These are phyloP conservation scores for Tyto alba DNA, from an alignment of 2,113 vertebrate species.

Conservation along the genomic window DNA sequence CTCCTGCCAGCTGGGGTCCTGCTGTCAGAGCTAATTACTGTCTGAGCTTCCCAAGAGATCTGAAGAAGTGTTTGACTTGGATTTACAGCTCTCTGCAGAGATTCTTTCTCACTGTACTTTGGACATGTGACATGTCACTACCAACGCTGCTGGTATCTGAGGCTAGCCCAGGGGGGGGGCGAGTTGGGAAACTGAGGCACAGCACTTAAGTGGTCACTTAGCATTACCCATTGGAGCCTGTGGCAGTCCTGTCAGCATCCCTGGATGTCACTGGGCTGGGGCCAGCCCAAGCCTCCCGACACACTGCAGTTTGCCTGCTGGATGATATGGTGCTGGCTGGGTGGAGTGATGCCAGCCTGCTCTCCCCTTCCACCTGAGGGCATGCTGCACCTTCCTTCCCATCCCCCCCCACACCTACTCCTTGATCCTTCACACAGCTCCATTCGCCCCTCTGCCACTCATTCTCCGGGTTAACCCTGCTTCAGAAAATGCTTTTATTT, in stretches of 20 bases:
- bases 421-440: neutral
- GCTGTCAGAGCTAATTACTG: neutral
- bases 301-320: neutral
- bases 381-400: neutral
- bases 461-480: neutral
- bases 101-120: neutral
- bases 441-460: neutral
- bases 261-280: neutral
- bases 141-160: neutral
- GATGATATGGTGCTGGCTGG: neutral
- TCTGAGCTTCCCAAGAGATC: neutral
- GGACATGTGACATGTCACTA: neutral
- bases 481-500: neutral
- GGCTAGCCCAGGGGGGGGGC: accelerated
- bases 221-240: accelerated
- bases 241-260: neutral
- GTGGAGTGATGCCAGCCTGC: neutral
- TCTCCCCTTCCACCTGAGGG: no score
- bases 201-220: accelerated
- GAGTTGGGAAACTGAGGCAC: neutral
- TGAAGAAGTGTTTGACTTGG: neutral
- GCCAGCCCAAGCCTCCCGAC: neutral
- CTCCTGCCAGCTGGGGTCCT: neutral
- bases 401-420: neutral
- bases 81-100: neutral